A percentile compares a stretch with the other conserved stretches of the same genome.
Conservation (phyloP, 2,797 vertebrate genomes). For the Catostomus latipinnis region DNA sequence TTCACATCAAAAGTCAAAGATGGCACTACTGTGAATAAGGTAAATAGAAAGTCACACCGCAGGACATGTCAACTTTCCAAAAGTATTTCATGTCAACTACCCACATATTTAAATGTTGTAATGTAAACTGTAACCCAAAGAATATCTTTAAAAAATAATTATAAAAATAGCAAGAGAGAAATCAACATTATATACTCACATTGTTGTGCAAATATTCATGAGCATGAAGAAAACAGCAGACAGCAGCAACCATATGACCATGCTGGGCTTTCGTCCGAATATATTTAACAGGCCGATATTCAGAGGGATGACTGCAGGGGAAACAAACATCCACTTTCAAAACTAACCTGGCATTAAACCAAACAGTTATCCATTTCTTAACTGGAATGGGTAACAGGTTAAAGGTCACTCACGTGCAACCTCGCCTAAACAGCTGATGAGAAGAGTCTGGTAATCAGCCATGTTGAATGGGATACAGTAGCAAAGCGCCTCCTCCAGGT, state of each 20-base stretch:
- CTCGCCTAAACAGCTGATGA: slow-evolving; percentile 91
- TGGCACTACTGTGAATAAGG: no score
- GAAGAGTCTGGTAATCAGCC: slow-evolving; percentile 86
- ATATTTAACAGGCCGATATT: slow-evolving; percentile 89
- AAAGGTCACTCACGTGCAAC: slow-evolving; percentile 79
- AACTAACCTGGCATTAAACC: background rate
- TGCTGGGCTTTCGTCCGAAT: slow-evolving; percentile 82
- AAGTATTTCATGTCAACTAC: no score
- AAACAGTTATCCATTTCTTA: background rate
- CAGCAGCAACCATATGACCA: slow-evolving; percentile 84
- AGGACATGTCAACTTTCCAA: no score
- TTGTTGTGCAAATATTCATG: slow-evolving; percentile 89
- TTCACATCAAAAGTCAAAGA: no score
- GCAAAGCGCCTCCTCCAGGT: slow-evolving; percentile 67
- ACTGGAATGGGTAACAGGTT: background rate
- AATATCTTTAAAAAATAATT: no score
- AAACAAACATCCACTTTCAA: background rate
- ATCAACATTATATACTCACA: slow-evolving; percentile 71
- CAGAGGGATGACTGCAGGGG: slow-evolving; percentile 84
- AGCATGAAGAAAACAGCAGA: slow-evolving; percentile 87
- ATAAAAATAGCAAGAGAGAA: background rate
- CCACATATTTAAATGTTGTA: no score
- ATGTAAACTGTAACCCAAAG: no score
- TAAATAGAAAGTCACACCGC: no score
- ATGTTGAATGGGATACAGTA: slow-evolving; percentile 83